Base-by-base conservation (phyloP, 2,797 vertebrate species). In the Siniperca undulata region DNA sequence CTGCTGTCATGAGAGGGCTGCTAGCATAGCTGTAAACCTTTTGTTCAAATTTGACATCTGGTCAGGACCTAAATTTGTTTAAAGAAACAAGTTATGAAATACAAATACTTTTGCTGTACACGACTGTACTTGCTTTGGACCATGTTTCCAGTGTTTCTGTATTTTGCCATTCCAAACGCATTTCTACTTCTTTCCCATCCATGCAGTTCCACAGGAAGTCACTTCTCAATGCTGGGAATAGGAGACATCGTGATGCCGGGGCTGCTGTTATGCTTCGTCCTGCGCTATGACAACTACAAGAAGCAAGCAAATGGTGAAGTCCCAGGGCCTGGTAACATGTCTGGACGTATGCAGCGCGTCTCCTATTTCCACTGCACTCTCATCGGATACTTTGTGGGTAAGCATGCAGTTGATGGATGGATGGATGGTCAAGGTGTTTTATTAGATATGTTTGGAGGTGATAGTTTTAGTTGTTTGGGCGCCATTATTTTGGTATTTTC, bases 321-420 rank as follows among this genome's bases (percentile, higher is more conserved):
- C 13, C 96, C 96, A 0, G 97, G 97, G 0, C 91, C 97, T 0
- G 96, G 96, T 19, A 94, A 93, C 93, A 95, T 97, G 94, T 96
- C 98, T 0, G 98, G 98, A 16, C 97, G 98, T 74, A 99, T 99
- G 99, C 98, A 99, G 92, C 97, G 98, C 59, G 99, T 99, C 89
- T 99, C 99, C 71, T 99, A 99, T 95, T 99, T 99, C 90, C 99
- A 99, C 95, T 99, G 99, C 95, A 99, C 99, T 83, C 98, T 99
- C 88, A 97, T 99, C 65, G 99, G 99, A 88, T 99, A 99, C 94
- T 99, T 99, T 77, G 97, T 99, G 92, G 99, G 99, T 99, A 95
- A 97, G 97, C 90, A 77, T 69, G 55, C 46, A 34, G 69, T 66
- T 65, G 9, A 74, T 71, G 65, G 16, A 46, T 64, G 82, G 60